phyloP scores from a whole-genome alignment of 1,140 invertebrate species.

The Drosophila ohnishii region DNA sequence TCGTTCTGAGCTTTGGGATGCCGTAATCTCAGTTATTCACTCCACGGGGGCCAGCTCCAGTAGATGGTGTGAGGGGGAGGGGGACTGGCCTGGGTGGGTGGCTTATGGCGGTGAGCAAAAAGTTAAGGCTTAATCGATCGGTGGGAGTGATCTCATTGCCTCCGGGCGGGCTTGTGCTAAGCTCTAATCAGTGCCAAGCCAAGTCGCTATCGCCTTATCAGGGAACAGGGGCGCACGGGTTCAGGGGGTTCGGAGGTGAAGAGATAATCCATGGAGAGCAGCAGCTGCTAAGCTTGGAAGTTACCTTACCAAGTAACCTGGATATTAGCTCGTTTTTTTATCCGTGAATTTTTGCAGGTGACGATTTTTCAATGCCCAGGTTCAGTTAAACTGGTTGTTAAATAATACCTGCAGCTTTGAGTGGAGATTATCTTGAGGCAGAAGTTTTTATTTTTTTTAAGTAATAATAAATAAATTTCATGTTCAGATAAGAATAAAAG shows the following conservation, averaged over 20 bases:
- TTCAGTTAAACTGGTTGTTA: not conserved
- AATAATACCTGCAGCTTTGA: no score
- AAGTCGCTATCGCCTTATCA: constrained; percentile 23
- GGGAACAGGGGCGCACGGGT: not conserved
- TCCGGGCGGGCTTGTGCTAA: not conserved
- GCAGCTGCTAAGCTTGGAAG: no score
- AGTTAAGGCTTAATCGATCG: constrained; percentile 28
- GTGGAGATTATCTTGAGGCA: no score
- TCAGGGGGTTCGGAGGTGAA: not conserved
- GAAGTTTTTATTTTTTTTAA: no score
- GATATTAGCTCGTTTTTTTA: not conserved
- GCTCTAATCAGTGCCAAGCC: constrained; percentile 19
- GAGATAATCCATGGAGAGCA: constrained; percentile 1
- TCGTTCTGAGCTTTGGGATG: constrained; percentile 31
- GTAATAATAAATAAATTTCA: no score
- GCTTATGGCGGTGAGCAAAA: not conserved
- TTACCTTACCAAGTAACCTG: not conserved
- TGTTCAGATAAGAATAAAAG: not conserved
- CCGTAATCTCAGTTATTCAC: constrained; percentile 39
- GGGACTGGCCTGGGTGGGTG: constrained; percentile 8
- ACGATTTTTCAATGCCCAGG: no score
- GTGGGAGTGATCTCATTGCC: constrained; percentile 40
- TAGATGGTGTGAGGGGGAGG: not conserved
- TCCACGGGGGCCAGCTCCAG: constrained; percentile 14
- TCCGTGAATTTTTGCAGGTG: not conserved